Conservation (phyloP, 2,113 vertebrate species). For the Condylura cristata region DNA sequence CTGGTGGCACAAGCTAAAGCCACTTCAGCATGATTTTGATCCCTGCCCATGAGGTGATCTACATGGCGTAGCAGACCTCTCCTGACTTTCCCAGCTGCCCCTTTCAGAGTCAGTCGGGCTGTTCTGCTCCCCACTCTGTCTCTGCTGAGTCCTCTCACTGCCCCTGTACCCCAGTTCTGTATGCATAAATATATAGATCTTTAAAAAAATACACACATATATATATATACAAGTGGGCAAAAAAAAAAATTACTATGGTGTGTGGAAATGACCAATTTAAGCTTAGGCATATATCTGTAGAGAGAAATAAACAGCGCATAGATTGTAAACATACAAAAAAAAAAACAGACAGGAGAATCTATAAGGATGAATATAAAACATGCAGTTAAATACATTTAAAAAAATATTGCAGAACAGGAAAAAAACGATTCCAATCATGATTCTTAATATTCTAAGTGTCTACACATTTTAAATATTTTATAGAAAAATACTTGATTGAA, state of each 20-base stretch:
- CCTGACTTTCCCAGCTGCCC: too few relatives aligned
- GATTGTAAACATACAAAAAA: not conserved
- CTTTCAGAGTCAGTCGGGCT: too few relatives aligned
- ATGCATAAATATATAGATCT: too few relatives aligned
- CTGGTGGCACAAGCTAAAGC: too few relatives aligned
- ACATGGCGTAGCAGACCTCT: too few relatives aligned
- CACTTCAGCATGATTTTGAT: too few relatives aligned
- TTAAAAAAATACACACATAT: too few relatives aligned
- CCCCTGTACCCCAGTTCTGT: too few relatives aligned
- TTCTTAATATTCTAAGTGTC: not conserved
- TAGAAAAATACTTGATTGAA: not conserved
- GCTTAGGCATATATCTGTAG: not conserved
- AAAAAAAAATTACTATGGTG: not conserved
- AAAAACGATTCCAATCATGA: not conserved
- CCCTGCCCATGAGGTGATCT: too few relatives aligned
- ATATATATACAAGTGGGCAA: not conserved
- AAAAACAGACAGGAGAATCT: not conserved
- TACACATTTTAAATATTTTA: not conserved
- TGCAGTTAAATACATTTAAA: not conserved
- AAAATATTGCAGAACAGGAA: not conserved
- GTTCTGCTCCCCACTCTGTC: too few relatives aligned
- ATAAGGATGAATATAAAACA: not conserved
- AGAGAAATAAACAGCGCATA: not conserved
- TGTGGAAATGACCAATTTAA: not conserved
- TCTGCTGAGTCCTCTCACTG: too few relatives aligned